Evolutionary conservation across 2,797 vertebrate species (phyloP), one percentile per base, ranked within the genome.

Genomic region (Diplodus puntazzo): DNA sequence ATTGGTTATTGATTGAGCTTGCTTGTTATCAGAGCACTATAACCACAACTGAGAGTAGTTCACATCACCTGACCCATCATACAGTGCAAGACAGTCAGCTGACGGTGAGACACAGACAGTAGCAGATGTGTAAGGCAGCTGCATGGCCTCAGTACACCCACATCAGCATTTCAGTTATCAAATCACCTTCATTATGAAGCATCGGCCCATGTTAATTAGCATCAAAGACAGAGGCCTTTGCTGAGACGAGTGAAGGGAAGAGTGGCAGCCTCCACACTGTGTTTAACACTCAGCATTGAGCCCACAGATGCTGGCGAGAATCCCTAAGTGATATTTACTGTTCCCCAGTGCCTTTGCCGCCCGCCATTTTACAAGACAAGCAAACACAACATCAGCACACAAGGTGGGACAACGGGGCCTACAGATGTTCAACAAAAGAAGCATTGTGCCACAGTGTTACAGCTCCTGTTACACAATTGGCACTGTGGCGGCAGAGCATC

Each of bases 321-420:
- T 77, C 77, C 61, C 65, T 73, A 21, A 16, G 62, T 79, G 87
- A 87, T 82, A 71, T 79, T 89, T 85, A 87, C 73, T 71, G 73
- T 69, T 86, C 82, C 86, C 82, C 70, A 3, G 75, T 18, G 62
- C 69, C 59, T 67, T 42, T 42, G 46, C 64, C 49, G 1, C 63
- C 71, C 77, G 48, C 62, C 54, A 1, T 57, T 87, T 91, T 86
- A 86, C 80, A 82, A 88, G 77, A 70, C 72, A 62, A 78, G 77
- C 77, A 88, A 91, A 91, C 84, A 87, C 84, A 86, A 76, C 85
- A 89, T 82, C 88, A 84, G 77, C 75, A 50, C 83, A 87, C 30
- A 23, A 67, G 75, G 74, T 46, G 73, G 69, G 75, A 69, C 54
- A 53, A 74, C 58, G 0, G 45, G 45, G 59, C 23, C 61, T 70